These are phyloP conservation scores for Enteromius treurensis DNA, from an alignment of 2,797 vertebrate genomes.

Conservation along the genomic window DNA sequence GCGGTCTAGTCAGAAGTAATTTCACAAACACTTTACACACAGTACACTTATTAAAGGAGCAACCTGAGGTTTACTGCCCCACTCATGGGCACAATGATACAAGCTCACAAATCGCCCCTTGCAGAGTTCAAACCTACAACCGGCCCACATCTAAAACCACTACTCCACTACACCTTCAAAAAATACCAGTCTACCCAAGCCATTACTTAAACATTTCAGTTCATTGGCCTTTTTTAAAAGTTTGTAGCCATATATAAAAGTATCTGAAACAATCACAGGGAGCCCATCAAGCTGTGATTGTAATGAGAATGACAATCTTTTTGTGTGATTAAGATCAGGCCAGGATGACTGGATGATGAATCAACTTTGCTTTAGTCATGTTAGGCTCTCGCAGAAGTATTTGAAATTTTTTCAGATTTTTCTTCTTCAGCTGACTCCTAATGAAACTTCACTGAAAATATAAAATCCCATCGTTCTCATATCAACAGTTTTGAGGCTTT, in stretches of 20 bases:
- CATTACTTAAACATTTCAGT: slow-evolving; percentile 13
- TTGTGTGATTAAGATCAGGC: neutral
- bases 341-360: neutral
- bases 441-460: neutral
- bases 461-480: neutral
- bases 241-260: neutral
- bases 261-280: neutral
- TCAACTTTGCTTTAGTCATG: neutral
- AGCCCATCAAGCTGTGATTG: neutral
- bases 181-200: neutral
- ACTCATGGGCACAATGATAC: neutral
- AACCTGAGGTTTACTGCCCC: slow-evolving; percentile 5
- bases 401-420: neutral
- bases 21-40: slow-evolving; percentile 3
- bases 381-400: neutral
- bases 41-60: slow-evolving; percentile 10
- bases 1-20: neutral
- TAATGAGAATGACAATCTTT: neutral
- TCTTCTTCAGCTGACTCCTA: neutral
- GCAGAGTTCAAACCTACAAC: slow-evolving; percentile 13
- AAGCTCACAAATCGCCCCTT: neutral
- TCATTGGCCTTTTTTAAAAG: neutral
- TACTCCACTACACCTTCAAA: neutral
- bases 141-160: neutral
- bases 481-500: neutral